Evolutionary conservation across 2,888 invertebrate species (phyloP).

Genomic region (Carterocephalus palaemon): DNA sequence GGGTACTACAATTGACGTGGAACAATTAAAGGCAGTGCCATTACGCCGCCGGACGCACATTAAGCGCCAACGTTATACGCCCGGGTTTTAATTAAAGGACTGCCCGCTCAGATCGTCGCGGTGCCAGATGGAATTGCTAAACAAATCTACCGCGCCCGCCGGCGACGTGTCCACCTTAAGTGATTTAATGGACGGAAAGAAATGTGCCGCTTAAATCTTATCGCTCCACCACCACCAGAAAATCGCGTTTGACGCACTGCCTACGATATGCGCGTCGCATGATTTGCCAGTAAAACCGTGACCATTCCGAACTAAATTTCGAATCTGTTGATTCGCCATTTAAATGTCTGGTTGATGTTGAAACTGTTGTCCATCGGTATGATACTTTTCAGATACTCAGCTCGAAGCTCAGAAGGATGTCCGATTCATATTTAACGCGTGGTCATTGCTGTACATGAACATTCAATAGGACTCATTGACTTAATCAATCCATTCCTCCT

Average conservation of each 20-base stretch:
- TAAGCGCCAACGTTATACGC: slow-evolving; percentile 72
- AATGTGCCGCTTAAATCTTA: slow-evolving; percentile 70
- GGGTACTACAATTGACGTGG: slow-evolving; percentile 66
- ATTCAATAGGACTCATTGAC: slow-evolving; percentile 1
- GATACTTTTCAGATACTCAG: too few relatives aligned
- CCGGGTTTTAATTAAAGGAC: slow-evolving; percentile 78
- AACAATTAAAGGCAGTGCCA: slow-evolving; percentile 71
- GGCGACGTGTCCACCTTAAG: slow-evolving; percentile 78
- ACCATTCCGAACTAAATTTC: not conserved
- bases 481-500: not conserved
- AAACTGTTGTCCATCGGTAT: too few relatives aligned
- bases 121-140: slow-evolving; percentile 76
- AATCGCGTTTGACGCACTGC: slow-evolving; percentile 30
- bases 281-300: not conserved
- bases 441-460: too few relatives aligned
- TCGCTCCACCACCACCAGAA: slow-evolving; percentile 38
- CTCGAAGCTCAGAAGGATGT: too few relatives aligned
- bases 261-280: not conserved
- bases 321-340: too few relatives aligned
- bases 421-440: too few relatives aligned
- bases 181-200: slow-evolving; percentile 78
- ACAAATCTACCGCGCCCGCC: slow-evolving; percentile 77
- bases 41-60: slow-evolving; percentile 72
- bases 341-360: too few relatives aligned
- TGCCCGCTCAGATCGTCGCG: slow-evolving; percentile 60